These are phyloP conservation scores for Hyperoplus lanceolatus DNA, from an alignment of 2,797 vertebrate genomes.

Conservation along the genomic window DNA sequence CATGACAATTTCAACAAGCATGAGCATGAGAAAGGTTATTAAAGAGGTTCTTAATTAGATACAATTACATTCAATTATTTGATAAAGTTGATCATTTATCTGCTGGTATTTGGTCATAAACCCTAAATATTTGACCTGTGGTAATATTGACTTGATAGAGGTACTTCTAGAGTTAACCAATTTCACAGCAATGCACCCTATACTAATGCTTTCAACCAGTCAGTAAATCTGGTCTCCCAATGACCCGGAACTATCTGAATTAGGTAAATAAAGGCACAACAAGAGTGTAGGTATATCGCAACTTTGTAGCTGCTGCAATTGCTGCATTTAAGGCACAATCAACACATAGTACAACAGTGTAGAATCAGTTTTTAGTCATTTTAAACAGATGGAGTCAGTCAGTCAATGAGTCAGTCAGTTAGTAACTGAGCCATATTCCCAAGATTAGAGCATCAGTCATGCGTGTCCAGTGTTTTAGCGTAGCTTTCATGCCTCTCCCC, in stretches of 20 bases:
- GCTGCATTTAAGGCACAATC: not conserved
- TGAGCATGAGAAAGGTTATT: too few relatives aligned
- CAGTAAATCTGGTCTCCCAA: not conserved
- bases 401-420: not conserved
- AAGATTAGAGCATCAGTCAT: constrained; percentile 38
- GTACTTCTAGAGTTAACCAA: not conserved
- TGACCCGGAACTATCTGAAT: constrained; percentile 11
- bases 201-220: constrained; percentile 7
- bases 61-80: not conserved
- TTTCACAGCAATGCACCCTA: not conserved
- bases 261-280: not conserved
- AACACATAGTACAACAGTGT: not conserved
- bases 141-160: not conserved
- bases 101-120: not conserved
- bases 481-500: constrained; percentile 21
- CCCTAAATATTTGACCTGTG: not conserved
- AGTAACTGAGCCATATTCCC: constrained; percentile 15
- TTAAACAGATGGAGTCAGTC: not conserved
- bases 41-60: not conserved
- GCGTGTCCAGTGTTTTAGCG: constrained; percentile 14
- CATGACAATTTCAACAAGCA: too few relatives aligned
- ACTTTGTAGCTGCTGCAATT: not conserved
- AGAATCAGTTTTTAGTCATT: not conserved
- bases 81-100: too few relatives aligned
- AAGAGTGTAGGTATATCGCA: not conserved